Evolutionary conservation across 2,113 vertebrate genomes (phyloP), one percentile per base, ranked within the genome.

Genomic region (Tauraco erythrolophus): DNA sequence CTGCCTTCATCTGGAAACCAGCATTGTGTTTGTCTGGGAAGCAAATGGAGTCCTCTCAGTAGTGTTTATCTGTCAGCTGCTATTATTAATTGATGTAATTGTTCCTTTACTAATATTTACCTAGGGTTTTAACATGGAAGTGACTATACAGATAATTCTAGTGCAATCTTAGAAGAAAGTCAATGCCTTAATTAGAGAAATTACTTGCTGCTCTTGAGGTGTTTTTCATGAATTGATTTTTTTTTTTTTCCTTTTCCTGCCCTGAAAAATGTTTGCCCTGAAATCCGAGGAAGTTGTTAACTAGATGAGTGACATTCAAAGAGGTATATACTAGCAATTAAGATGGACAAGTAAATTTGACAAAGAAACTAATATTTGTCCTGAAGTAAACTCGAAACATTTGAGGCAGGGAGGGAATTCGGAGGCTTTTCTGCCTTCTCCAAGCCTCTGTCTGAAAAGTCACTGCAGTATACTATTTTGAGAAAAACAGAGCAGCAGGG

Each of bases 81-180:
- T 76, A 2, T 50, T 90, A 83, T 90, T 94, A 96, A 93, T 93
- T 58, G 87, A 46, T 65, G 50, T 75, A 69, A 84, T 89, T 92
- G 85, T 89, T 84, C 87, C 50, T 96, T 92, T 85, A 69, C 88
- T 94, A 94, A 88, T 94, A 95, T 96, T 96, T 97, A 91, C 65
- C 25, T 50, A 69, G 31, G 37, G 18, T 87, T 94, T 97, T 96
- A 91, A 48, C 74, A 28, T 82, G 37, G 77, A 95, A 89, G 74
- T 82, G n/a, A 72, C 92, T 89, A 41, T 61, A 61, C 50, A 72
- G 92, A 94, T 89, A 84, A 94, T 93, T 84, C 76, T 87, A 75
- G 82, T 78, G 62, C 74, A 91, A 9, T 86, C 82, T 93, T 57
- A 82, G 86, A 90, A 82, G 92, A 65, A 96, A 86, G 66, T 84